A percentile compares a stretch with the other conserved stretches of the same genome.
These are phyloP conservation scores for Octonoba sinensis DNA, from an alignment of 2,888 invertebrate genomes.

Conservation along the genomic window DNA sequence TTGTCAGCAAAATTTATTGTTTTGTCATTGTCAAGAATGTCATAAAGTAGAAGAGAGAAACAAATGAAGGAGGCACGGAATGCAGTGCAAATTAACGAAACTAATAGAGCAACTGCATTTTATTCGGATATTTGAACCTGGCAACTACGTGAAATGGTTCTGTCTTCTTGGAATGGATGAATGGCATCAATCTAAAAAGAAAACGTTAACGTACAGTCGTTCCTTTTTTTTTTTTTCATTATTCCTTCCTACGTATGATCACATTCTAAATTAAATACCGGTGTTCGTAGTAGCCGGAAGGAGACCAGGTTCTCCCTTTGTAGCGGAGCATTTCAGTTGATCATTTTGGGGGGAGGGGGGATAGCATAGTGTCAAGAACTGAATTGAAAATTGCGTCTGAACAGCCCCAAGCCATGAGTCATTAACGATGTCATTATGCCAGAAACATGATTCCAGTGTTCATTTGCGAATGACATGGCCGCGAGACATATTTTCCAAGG, in stretches of 20 bases:
- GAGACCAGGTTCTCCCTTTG: constrained; percentile 25
- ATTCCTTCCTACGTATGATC: not conserved
- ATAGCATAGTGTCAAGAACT: constrained; percentile 1
- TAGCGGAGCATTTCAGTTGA: constrained; percentile 13
- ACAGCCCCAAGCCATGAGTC: constrained; percentile 10
- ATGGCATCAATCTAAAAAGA: too few species aligned
- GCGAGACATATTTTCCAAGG: too few species aligned
- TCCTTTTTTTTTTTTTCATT: not conserved
- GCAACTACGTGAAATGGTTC: too few species aligned
- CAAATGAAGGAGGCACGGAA: too few species aligned
- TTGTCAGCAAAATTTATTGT: too few species aligned
- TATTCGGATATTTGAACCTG: too few species aligned
- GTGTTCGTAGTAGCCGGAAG: constrained; percentile 17
- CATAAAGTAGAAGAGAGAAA: too few species aligned
- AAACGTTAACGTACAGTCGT: too few species aligned
- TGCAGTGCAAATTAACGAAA: too few species aligned
- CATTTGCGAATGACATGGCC: constrained; percentile 10
- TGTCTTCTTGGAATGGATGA: too few species aligned
- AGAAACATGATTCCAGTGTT: constrained; percentile 33
- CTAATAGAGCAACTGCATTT: too few species aligned
- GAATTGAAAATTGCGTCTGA: constrained; percentile 11
- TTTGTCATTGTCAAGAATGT: too few species aligned
- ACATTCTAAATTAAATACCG: constrained; percentile 37
- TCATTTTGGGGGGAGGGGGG: not conserved
- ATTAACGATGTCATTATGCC: constrained; percentile 44